Conservation (phyloP, 2,888 invertebrate genomes). For the Cerastis rubricosa region DNA sequence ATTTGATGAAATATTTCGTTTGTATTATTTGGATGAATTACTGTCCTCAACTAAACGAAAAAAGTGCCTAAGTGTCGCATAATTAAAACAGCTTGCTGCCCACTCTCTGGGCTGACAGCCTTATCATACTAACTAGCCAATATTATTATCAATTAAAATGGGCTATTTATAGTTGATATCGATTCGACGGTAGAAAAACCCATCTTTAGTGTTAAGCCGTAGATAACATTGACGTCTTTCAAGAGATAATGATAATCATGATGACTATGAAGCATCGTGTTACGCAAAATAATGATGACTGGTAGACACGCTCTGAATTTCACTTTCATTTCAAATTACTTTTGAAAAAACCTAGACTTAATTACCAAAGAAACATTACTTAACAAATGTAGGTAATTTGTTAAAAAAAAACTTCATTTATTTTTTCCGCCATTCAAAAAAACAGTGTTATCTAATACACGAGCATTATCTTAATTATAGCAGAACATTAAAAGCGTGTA, state of each 20-base stretch:
- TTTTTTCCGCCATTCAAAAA: neutral
- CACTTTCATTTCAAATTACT: constrained; percentile 26
- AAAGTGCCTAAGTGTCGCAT: neutral
- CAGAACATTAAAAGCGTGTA: neutral
- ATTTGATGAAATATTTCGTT: neutral
- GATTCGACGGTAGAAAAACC: neutral
- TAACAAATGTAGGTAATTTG: neutral
- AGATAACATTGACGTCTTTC: neutral
- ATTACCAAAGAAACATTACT: neutral
- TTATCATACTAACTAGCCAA: neutral
- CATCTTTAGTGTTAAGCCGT: neutral
- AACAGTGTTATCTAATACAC: neutral
- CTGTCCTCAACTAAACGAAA: neutral
- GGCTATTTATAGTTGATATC: neutral
- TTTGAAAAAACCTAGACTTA: neutral
- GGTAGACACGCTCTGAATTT: constrained; percentile 17
- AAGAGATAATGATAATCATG: neutral
- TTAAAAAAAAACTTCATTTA: neutral
- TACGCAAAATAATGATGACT: neutral
- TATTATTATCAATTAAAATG: neutral
- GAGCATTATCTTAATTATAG: neutral
- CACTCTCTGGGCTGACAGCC: neutral
- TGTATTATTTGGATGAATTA: neutral
- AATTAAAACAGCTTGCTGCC: neutral
- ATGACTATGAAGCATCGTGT: constrained; percentile 8